These are phyloP conservation scores for Triplophysa siluroides DNA, from an alignment of 2,113 vertebrate genomes.

Conservation along the genomic window DNA sequence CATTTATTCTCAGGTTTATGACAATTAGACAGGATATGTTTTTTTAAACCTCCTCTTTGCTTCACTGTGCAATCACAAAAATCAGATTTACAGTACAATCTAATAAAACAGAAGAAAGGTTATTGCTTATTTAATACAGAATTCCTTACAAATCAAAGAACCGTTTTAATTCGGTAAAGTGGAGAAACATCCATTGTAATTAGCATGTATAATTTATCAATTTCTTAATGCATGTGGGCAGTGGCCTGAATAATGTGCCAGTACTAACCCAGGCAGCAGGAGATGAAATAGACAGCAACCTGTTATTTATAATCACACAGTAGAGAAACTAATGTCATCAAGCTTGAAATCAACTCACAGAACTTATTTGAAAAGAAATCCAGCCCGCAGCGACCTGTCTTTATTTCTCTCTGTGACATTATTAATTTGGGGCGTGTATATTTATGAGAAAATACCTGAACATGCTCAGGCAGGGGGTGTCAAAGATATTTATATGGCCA, in stretches of 20 bases:
- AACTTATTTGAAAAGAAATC: constrained; percentile 42
- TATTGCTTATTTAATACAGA: constrained; percentile 76
- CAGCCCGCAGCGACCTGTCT: constrained; percentile 38
- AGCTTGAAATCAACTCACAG: constrained; percentile 46
- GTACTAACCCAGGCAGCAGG: constrained; percentile 82
- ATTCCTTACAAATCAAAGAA: constrained; percentile 80
- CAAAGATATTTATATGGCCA: constrained; percentile 44
- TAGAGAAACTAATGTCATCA: constrained; percentile 41
- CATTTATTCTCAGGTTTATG: too few relatives aligned
- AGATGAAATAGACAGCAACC: constrained; percentile 79
- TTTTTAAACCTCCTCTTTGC: not conserved
- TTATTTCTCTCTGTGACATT: constrained; percentile 41
- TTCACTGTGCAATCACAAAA: not conserved
- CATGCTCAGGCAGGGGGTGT: constrained; percentile 25
- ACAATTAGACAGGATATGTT: too few relatives aligned
- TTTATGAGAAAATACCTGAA: constrained; percentile 42
- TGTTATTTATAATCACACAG: constrained; percentile 54
- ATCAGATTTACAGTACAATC: constrained; percentile 57
- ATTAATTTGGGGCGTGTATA: constrained; percentile 38
- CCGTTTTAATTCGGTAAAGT: constrained; percentile 92
- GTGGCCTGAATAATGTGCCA: constrained; percentile 88
- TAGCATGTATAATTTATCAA: constrained; percentile 91
- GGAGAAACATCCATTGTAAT: constrained; percentile 81
- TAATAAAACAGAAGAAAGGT: constrained; percentile 83
- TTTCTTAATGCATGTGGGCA: constrained; percentile 87